Evolutionary conservation across 2,113 vertebrate species (phyloP).

Genomic region (Garra rufa): DNA sequence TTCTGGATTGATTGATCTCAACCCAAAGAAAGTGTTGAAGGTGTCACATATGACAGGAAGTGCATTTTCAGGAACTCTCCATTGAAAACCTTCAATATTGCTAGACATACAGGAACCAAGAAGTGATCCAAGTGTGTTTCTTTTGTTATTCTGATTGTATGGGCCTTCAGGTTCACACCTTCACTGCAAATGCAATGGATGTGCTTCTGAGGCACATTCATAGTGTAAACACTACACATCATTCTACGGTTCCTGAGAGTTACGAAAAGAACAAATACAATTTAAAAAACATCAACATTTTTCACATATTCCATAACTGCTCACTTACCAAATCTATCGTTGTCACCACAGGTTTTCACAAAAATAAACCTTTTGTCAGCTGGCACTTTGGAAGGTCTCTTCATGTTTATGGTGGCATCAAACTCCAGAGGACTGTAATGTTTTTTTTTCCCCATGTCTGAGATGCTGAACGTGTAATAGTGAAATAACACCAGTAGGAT

Average conservation of each 20-base stretch:
- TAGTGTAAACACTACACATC: neutral
- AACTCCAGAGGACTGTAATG: constrained; percentile 69
- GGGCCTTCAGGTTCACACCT: neutral
- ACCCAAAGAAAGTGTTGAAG: neutral
- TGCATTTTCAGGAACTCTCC: neutral
- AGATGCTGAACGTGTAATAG: constrained; percentile 72
- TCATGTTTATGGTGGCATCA: constrained; percentile 73
- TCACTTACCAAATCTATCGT: constrained; percentile 38
- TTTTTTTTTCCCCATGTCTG: constrained; percentile 61
- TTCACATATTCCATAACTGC: neutral
- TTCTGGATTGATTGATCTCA: neutral
- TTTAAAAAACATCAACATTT: neutral
- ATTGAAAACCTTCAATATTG: neutral
- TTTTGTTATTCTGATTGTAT: neutral
- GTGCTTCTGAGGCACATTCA: neutral
- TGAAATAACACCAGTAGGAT: neutral
- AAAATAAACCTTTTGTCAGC: constrained; percentile 82
- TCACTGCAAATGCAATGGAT: neutral
- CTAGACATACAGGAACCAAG: neutral
- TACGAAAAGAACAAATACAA: neutral
- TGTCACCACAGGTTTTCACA: constrained; percentile 68
- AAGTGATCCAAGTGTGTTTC: neutral
- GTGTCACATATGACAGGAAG: constrained; percentile 1
- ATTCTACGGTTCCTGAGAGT: neutral
- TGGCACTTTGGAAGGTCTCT: constrained; percentile 58